Conservation (phyloP, 2,888 invertebrate species). For the Dione vanillae region DNA sequence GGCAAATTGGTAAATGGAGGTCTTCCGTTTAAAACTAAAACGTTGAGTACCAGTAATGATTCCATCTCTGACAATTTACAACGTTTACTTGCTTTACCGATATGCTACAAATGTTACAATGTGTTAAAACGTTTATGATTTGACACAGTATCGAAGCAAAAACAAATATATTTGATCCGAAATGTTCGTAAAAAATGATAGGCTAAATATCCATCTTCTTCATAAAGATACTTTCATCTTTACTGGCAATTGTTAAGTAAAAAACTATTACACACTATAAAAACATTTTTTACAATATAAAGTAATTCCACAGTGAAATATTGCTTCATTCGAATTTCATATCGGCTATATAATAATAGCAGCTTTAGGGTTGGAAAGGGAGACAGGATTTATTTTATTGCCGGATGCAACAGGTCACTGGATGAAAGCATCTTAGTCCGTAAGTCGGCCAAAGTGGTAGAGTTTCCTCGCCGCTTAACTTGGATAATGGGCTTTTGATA, state of each 20-base stretch:
- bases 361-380: constrained; percentile 42
- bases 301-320: constrained; percentile 8
- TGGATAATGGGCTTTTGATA: constrained; percentile 36
- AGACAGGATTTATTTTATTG: constrained; percentile 76
- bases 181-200: too few relatives aligned
- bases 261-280: neutral
- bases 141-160: too few relatives aligned
- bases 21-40: constrained; percentile 61
- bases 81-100: constrained; percentile 8
- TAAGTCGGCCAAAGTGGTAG: constrained; percentile 55
- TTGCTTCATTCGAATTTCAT: constrained; percentile 18
- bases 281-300: neutral
- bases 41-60: constrained; percentile 37
- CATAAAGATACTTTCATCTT: neutral
- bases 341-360: constrained; percentile 1
- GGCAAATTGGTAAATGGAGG: constrained; percentile 61
- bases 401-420: constrained; percentile 79
- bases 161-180: too few relatives aligned
- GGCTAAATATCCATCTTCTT: too few relatives aligned
- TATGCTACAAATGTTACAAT: too few relatives aligned
- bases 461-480: constrained; percentile 42
- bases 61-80: constrained; percentile 44
- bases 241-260: neutral
- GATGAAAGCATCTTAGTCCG: constrained; percentile 52
- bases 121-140: too few relatives aligned